Percentiles rank a stretch among this genome's conserved stretches.
phyloP scores from a whole-genome alignment of 2,888 invertebrate species.

The Dexiosoma caninum region DNA sequence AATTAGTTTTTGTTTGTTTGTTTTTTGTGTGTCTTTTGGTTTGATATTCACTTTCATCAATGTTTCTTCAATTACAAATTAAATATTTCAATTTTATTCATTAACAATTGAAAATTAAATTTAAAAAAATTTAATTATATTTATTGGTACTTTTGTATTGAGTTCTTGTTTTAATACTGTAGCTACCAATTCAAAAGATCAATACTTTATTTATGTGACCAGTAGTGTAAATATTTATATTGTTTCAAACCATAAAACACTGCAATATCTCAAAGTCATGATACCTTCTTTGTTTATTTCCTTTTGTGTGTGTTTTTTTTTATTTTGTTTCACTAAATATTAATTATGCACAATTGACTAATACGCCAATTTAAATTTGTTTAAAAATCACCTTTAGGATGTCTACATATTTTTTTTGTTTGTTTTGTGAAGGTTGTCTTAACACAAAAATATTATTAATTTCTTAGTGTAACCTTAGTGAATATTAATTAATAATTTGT shows the following conservation, averaged over 20 bases:
- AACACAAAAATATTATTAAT: conserved; percentile 13
- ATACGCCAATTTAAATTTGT: conserved; percentile 19
- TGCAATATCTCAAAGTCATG: neutral
- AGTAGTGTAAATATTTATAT: no score
- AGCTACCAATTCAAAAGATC: no score
- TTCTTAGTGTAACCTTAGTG: neutral
- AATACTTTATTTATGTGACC: neutral
- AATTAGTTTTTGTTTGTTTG: no score
- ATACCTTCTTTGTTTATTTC: neutral
- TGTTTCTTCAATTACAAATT: no score
- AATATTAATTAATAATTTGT: conserved; percentile 27
- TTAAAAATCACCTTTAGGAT: conserved; percentile 30
- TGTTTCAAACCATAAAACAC: neutral
- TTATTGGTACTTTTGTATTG: no score
- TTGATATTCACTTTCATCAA: no score
- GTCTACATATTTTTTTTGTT: neutral
- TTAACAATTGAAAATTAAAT: no score
- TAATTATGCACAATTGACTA: conserved; percentile 27
- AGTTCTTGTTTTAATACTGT: no score
- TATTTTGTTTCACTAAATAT: neutral
- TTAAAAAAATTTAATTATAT: no score
- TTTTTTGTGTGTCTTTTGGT: no score
- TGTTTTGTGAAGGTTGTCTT: neutral
- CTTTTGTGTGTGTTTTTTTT: neutral
- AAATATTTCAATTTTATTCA: no score